Base-by-base conservation (phyloP, 2,113 vertebrate species). In the Lophotis ruficrista region DNA sequence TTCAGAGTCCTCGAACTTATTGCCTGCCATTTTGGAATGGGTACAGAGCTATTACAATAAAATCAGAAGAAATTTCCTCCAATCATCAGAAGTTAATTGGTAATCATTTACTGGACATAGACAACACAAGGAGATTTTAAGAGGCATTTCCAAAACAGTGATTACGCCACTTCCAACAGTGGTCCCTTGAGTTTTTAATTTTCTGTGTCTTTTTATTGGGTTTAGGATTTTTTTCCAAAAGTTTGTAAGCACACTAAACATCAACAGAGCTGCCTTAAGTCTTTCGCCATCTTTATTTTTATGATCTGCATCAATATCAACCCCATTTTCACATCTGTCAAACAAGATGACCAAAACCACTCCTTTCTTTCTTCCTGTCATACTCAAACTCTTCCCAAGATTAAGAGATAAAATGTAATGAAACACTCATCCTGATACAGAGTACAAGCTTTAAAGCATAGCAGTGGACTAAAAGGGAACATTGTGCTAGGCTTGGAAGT, bases 11-110 rank as follows among this genome's bases (percentile, higher is more conserved):
- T 57, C 1, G 0, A 11, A 48, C 10, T n/a, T 51, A 28, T 3
- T 53, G 18, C 30, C 25, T 73, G 23, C 8, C 13, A 27, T 47
- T 73, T 66, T 45, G n/a, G 8, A 68, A n/a, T 12, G 8, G 7
- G 10, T 18, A 62, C 14, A 66, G 57, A 79, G 41, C 19, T 85
- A 17, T 3, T 28, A 37, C 31, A 88, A 21, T 6, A 66, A 27
- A 68, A 90, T 21, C 35, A 93, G n/a, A 56, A 25, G 5, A 64
- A 15, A 20, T 27, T 64, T 73, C 21, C 27, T 51, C 12, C 23
- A 41, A 27, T 38, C 41, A 12, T 5, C 0, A 0, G 14, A 41
- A 48, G 8, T 3, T 41, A 18, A 72, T 27, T 37, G 27, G 6
- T 22, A 62, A 51, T 13, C 6, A 41, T 37, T 53, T 62, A 33